phyloP scores from a whole-genome alignment of 2,113 vertebrate species.

The Phodopus roborovskii region DNA sequence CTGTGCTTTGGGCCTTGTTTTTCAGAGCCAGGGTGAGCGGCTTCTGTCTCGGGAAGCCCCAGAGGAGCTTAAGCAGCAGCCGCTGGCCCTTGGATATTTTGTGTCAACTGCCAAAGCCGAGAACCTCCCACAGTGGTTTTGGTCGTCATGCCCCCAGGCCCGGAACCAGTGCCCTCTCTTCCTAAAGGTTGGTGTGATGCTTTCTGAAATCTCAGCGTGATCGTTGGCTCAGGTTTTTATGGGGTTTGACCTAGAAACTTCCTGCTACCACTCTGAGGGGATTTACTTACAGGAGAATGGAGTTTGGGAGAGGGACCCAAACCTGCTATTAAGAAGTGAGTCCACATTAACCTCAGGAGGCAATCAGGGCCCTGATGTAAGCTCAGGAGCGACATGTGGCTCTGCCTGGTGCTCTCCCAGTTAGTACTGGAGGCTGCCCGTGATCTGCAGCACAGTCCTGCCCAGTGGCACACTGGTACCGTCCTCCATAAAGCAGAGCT shows the following conservation, averaged over 20 bases:
- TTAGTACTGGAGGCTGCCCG: accelerated
- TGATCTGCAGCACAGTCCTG: not conserved
- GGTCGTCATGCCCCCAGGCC: constrained; percentile 97
- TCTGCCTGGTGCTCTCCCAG: accelerated
- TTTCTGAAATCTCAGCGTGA: not conserved
- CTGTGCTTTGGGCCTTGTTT: constrained; percentile 25
- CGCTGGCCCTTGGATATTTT: constrained; percentile 97
- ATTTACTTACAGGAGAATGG: not conserved
- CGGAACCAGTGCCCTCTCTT: constrained; percentile 98
- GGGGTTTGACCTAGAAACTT: not conserved
- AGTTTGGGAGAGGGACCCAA: not conserved
- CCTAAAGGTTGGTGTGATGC: constrained; percentile 92
- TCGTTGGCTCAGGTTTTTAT: not conserved
- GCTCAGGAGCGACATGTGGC: not conserved
- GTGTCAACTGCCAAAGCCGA: constrained; percentile 98
- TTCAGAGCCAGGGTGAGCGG: constrained; percentile 95
- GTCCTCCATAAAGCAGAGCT: not conserved
- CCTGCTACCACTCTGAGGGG: not conserved
- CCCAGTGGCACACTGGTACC: not conserved
- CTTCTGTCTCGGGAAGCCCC: constrained; percentile 96
- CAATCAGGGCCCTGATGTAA: not conserved
- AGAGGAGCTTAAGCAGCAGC: constrained; percentile 98
- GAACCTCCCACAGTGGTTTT: constrained; percentile 98
- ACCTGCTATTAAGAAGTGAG: constrained; percentile 1
- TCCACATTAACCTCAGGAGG: not conserved